Evolutionary conservation across 1,140 invertebrate genomes (phyloP).

Genomic region (Limonius californicus): DNA sequence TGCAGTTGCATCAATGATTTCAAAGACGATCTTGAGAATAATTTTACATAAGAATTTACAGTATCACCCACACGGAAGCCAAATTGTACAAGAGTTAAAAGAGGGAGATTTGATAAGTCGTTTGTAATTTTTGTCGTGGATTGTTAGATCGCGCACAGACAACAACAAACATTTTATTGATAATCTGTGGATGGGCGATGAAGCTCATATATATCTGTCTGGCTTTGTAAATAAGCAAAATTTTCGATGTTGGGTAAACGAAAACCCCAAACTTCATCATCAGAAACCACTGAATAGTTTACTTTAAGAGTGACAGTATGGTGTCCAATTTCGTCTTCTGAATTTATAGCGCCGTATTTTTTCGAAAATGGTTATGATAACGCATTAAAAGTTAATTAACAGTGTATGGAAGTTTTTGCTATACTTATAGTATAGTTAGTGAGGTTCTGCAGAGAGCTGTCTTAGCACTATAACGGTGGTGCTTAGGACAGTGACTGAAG

Average conservation of each 20-base stretch:
- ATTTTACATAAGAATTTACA: not conserved
- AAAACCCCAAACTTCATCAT: not conserved
- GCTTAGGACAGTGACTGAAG: too few relatives aligned
- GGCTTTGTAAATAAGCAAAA: not conserved
- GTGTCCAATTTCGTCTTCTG: not conserved
- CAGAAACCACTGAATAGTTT: not conserved
- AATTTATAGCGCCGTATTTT: not conserved
- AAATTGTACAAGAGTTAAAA: not conserved
- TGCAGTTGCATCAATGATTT: too few relatives aligned
- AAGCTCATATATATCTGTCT: not conserved
- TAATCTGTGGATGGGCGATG: not conserved
- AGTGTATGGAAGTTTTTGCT: too few relatives aligned
- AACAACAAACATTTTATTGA: not conserved
- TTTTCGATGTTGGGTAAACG: not conserved
- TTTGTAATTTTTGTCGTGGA: not conserved
- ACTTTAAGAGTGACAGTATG: not conserved
- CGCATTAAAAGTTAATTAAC: not conserved
- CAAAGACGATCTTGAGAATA: not conserved
- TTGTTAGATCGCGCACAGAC: not conserved
- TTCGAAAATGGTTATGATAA: not conserved
- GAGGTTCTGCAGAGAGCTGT: too few relatives aligned
- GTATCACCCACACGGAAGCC: not conserved
- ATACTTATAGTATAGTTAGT: too few relatives aligned
- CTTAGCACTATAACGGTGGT: too few relatives aligned
- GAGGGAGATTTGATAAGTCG: not conserved